These are phyloP conservation scores for Manacus vitellinus DNA, from an alignment of 2,113 vertebrate genomes.

Conservation along the genomic window DNA sequence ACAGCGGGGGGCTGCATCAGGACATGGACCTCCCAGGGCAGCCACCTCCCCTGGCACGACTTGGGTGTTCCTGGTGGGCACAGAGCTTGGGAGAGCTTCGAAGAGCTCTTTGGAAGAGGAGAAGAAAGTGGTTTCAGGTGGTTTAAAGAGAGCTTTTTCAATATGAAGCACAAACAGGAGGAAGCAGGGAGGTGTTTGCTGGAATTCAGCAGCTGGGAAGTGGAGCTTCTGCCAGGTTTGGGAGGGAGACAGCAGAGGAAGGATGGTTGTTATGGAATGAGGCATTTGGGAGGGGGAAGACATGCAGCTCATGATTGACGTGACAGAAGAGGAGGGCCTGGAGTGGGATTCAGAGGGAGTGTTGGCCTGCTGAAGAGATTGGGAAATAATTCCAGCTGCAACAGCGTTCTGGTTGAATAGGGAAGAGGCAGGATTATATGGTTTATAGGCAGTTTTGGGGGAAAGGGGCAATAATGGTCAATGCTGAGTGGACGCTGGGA, in stretches of 20 bases:
- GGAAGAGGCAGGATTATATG: neutral
- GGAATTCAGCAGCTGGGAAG: neutral
- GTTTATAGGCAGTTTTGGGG: accelerated
- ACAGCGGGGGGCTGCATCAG: accelerated
- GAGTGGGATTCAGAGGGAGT: neutral
- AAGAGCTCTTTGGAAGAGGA: neutral
- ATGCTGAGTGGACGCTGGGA: accelerated
- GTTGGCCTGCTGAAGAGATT: neutral
- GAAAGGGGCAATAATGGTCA: accelerated
- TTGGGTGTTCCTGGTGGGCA: neutral
- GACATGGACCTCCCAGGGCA: accelerated
- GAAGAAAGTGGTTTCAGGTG: neutral
- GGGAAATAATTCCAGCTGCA: neutral
- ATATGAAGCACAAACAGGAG: neutral
- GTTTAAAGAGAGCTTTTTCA: neutral
- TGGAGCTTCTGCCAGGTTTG: neutral
- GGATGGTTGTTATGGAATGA: neutral
- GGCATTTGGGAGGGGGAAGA: neutral
- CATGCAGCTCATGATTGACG: neutral
- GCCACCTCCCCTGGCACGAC: accelerated
- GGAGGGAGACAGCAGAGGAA: neutral
- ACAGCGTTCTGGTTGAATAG: neutral
- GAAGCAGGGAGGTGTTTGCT: neutral
- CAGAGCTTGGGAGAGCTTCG: neutral
- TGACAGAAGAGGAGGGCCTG: neutral